phyloP scores from a whole-genome alignment of 2,888 invertebrate genomes.

The Microctonus hyperodae region DNA sequence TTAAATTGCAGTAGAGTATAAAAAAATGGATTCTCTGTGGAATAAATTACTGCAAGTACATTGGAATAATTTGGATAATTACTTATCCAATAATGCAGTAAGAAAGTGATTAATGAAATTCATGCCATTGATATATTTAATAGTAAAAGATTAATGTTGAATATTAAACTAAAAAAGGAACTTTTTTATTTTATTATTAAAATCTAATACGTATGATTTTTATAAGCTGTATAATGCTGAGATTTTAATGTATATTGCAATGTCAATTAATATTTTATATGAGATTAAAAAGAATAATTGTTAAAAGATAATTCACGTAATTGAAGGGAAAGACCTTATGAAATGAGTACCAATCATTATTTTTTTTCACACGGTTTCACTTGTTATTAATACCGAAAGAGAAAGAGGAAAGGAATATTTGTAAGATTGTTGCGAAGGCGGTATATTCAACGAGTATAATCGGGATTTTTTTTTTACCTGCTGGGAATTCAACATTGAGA shows the following conservation, averaged over 20 bases:
- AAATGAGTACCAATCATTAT: constrained; percentile 35
- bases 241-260: not conserved
- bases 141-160: too few species aligned
- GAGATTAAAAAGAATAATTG: not conserved
- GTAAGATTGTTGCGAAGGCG: not conserved
- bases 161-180: not conserved
- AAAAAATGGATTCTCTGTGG: not conserved
- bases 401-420: not conserved
- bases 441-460: constrained; percentile 1
- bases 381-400: constrained; percentile 20
- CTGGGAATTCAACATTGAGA: constrained; percentile 4
- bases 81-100: not conserved
- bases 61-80: not conserved
- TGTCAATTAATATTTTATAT: constrained; percentile 8
- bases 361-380: constrained; percentile 48
- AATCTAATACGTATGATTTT: too few species aligned
- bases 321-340: constrained; percentile 34
- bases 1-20: constrained; percentile 1
- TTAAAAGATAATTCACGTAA: constrained; percentile 23
- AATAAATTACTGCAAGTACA: not conserved
- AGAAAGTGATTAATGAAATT: not conserved
- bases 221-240: not conserved
- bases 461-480: not conserved
- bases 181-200: too few species aligned
- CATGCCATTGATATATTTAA: not conserved